Evolutionary conservation across 1,140 invertebrate genomes (phyloP).

Genomic region (Sarcophaga peregrina): DNA sequence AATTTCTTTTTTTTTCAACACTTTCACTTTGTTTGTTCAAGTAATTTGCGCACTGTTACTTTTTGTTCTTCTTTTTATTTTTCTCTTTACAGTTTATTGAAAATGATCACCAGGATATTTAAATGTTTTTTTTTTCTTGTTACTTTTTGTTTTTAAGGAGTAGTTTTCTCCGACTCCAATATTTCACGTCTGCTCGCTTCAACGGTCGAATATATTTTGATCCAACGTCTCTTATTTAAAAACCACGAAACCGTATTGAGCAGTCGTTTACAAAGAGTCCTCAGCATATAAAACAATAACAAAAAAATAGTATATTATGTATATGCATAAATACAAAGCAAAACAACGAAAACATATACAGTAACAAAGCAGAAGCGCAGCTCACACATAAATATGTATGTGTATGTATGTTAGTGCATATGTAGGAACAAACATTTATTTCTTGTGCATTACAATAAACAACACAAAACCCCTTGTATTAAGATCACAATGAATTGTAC

Average conservation of each 20-base stretch:
- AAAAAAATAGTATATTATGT: neutral
- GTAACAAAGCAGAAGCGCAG: neutral
- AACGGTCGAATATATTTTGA: conserved; percentile 45
- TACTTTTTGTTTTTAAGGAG: neutral
- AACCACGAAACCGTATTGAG: conserved; percentile 31
- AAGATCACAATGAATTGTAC: neutral
- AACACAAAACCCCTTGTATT: conserved; percentile 1
- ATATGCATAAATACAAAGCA: neutral
- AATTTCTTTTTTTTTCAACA: neutral
- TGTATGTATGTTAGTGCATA: too few relatives aligned
- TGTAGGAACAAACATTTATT: neutral
- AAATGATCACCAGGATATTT: conserved; percentile 3
- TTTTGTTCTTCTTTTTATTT: neutral
- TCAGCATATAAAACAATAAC: conserved; percentile 25
- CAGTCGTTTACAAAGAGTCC: neutral
- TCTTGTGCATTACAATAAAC: neutral
- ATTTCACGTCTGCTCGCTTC: conserved; percentile 43
- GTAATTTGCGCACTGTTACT: neutral
- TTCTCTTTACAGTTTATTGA: conserved; percentile 4
- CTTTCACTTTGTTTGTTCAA: neutral
- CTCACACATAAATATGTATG: too few relatives aligned
- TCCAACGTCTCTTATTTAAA: conserved; percentile 29
- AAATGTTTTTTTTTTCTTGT: conserved; percentile 12
- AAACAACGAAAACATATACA: neutral
- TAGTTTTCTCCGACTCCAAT: conserved; percentile 45